Conservation (phyloP, 2,888 invertebrate species). For the Meliscaeva auricollis region DNA sequence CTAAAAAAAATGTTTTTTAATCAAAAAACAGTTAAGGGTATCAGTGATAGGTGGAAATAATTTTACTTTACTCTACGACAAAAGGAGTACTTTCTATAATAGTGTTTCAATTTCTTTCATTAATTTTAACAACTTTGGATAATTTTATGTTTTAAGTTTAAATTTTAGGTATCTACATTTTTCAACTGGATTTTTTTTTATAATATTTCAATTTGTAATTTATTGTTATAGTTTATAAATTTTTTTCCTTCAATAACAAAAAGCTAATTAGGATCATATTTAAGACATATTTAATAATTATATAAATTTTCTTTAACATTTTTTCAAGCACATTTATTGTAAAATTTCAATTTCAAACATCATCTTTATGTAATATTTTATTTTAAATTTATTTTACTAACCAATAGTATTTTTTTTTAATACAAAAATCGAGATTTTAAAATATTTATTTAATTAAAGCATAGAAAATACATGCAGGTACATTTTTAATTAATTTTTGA, state of each 20-base stretch:
- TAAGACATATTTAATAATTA: too few species aligned
- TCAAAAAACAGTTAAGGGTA: background rate
- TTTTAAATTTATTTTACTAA: conserved; percentile 3
- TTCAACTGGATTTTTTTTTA: background rate
- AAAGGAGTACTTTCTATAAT: background rate
- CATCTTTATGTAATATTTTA: too few species aligned
- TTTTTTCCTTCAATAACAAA: too few species aligned
- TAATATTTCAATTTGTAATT: background rate
- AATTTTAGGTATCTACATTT: background rate
- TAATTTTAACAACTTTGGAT: conserved; percentile 13
- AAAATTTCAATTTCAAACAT: too few species aligned
- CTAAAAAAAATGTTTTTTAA: background rate
- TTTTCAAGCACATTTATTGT: too few species aligned
- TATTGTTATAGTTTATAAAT: too few species aligned
- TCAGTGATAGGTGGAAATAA: conserved; percentile 22
- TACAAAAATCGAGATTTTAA: too few species aligned
- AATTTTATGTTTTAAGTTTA: background rate
- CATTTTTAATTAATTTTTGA: conserved; percentile 17
- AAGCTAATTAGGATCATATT: too few species aligned
- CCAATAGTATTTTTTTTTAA: background rate
- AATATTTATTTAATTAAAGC: conserved; percentile 1
- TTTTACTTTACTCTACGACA: conserved; percentile 9
- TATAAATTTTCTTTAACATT: too few species aligned
- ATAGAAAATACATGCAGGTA: conserved; percentile 64
- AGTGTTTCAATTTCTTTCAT: background rate